Evolutionary conservation across 2,888 invertebrate species (phyloP).

Genomic region (Scaptomyza flava): DNA sequence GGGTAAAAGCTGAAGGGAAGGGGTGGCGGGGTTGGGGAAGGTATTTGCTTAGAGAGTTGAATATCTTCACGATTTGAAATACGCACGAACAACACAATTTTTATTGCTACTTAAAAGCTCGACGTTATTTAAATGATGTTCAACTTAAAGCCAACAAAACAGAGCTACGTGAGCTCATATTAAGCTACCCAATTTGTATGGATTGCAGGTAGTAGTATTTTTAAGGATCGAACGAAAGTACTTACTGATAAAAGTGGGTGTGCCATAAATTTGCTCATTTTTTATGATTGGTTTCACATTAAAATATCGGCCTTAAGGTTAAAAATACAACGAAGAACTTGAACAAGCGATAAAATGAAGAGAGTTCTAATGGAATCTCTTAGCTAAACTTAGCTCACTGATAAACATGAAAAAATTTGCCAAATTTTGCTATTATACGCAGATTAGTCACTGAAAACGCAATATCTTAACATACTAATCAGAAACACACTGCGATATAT

Average conservation of each 20-base stretch:
- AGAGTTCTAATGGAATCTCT: too few species aligned
- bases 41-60: slow-evolving; percentile 12
- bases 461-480: too few species aligned
- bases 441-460: too few species aligned
- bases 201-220: slow-evolving; percentile 1
- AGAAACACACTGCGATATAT: background rate
- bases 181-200: slow-evolving; percentile 44
- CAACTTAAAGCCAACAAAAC: slow-evolving; percentile 42
- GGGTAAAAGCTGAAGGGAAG: too few species aligned
- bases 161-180: slow-evolving; percentile 40
- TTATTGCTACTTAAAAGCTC: slow-evolving; percentile 57
- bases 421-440: too few species aligned
- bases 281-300: background rate
- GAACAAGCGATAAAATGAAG: too few species aligned
- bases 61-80: slow-evolving; percentile 39
- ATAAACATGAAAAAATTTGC: too few species aligned
- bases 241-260: background rate
- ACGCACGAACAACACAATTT: slow-evolving; percentile 54
- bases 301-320: too few species aligned
- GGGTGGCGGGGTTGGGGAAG: background rate
- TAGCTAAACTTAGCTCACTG: too few species aligned
- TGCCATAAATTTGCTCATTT: background rate
- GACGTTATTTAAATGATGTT: slow-evolving; percentile 45
- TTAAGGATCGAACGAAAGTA: background rate
- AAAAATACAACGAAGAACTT: too few species aligned